Percentiles rank a stretch among this genome's conserved stretches.
These are phyloP conservation scores for Tylochromis polylepis DNA, from an alignment of 2,113 vertebrate genomes.

Conservation along the genomic window DNA sequence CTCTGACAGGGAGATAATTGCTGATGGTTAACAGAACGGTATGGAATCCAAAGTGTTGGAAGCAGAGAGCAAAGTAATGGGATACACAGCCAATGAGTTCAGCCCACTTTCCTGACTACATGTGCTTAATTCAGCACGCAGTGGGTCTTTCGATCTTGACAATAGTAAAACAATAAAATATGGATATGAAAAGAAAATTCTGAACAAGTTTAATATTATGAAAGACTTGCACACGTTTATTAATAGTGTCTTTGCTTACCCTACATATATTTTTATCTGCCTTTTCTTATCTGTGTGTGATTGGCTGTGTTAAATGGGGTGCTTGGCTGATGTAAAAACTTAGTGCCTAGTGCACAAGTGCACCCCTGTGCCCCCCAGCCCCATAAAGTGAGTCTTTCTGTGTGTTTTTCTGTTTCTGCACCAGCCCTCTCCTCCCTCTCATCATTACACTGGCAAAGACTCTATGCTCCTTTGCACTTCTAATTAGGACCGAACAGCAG, in stretches of 20 bases:
- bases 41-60: slow-evolving; percentile 83
- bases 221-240: background rate
- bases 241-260: background rate
- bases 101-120: slow-evolving; percentile 53
- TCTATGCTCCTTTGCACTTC: slow-evolving; percentile 42
- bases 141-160: background rate
- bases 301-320: background rate
- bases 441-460: slow-evolving; percentile 7
- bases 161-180: background rate
- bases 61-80: slow-evolving; percentile 68
- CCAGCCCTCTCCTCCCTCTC: background rate
- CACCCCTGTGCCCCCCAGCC: background rate
- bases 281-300: background rate
- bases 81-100: slow-evolving; percentile 57
- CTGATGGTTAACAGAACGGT: slow-evolving; percentile 99
- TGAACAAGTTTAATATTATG: background rate
- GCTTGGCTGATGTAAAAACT: background rate
- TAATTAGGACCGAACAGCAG: slow-evolving; percentile 51
- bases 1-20: slow-evolving; percentile 99
- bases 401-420: background rate
- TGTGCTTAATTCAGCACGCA: slow-evolving; percentile 9
- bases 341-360: background rate
- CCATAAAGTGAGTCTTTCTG: background rate
- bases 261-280: background rate
- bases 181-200: background rate